Evolutionary conservation across 1,140 invertebrate genomes (phyloP), one percentile per base, ranked within the genome.

Genomic region (Oncopodura yosiiana): DNA sequence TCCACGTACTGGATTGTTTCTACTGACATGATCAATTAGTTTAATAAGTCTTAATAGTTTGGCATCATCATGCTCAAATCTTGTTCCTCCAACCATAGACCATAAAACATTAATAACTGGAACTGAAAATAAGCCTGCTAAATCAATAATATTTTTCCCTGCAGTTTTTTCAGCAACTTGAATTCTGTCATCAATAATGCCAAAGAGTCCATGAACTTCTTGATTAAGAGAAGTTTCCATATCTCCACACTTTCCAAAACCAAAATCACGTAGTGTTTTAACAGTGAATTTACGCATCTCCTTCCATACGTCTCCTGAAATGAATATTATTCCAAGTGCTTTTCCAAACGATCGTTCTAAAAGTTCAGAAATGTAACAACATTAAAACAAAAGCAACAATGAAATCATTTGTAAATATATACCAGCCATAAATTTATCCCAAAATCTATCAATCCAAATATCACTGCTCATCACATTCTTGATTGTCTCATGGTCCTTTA

Each of bases 21-120:
- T 23, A 36, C 24, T 11, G 23, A 57, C 1, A 5, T 34, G 18
- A 26, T 61, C 59, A 12, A 53, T 18, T 14, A 61, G 29, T 5
- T 24, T 16, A 21, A 53, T 11, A 11, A 59, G 41, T 19, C 32
- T 21, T 1, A 4, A 0, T 2, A 66, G 34, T 32, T 49, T n/a
- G 0, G 61, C 59, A 44, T 74, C 68, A 16, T 67, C 56, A 43
- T 70, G 66, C 1, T 65, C 65, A 44, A 73, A 79, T 63, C 79
- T 70, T 62, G 75, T 79, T 1, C 71, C 70, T 32, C 67, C 67
- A 9, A 74, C 57, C 12, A 75, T 56, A 44, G 66, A 66, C 75
- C 75, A 75, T 1, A 76, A 60, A 46, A 69, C 69, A 53, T 73
- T 75, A 6, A 76, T 36, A 12, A 73, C 67, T 3, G 73, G 67